Percentiles rank a stretch among this genome's conserved stretches.
Evolutionary conservation across 2,113 vertebrate genomes (phyloP).

Genomic region (Anolis sagrei): DNA sequence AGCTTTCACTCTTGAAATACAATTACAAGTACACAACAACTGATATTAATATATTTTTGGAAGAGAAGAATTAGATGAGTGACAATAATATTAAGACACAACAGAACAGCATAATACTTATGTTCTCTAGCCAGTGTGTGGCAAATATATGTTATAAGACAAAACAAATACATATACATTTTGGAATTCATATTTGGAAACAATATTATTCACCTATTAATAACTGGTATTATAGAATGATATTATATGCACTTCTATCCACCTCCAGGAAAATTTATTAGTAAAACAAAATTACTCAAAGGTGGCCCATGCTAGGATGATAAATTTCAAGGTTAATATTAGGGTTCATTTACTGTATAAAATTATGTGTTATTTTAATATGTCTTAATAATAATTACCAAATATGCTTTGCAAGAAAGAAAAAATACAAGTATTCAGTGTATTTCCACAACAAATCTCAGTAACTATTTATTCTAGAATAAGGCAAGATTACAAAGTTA

Average conservation of each 20-base stretch:
- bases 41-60: too few relatives aligned
- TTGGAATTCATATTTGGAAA: too few relatives aligned
- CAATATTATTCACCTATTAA: too few relatives aligned
- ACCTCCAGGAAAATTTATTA: background rate
- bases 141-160: too few relatives aligned
- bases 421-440: background rate
- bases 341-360: background rate
- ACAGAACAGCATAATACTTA: too few relatives aligned
- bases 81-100: too few relatives aligned
- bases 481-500: background rate
- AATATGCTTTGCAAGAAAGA: background rate
- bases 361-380: background rate
- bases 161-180: too few relatives aligned
- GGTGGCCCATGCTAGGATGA: background rate
- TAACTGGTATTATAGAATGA: too few relatives aligned
- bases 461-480: background rate
- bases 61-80: too few relatives aligned
- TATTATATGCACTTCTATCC: background rate
- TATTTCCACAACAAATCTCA: background rate
- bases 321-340: background rate
- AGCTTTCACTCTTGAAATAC: too few relatives aligned
- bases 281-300: background rate
- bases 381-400: background rate
- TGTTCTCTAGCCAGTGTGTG: too few relatives aligned
- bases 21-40: too few relatives aligned